Conservation (phyloP, 1,140 invertebrate genomes). For the Eulimnadia texana region DNA sequence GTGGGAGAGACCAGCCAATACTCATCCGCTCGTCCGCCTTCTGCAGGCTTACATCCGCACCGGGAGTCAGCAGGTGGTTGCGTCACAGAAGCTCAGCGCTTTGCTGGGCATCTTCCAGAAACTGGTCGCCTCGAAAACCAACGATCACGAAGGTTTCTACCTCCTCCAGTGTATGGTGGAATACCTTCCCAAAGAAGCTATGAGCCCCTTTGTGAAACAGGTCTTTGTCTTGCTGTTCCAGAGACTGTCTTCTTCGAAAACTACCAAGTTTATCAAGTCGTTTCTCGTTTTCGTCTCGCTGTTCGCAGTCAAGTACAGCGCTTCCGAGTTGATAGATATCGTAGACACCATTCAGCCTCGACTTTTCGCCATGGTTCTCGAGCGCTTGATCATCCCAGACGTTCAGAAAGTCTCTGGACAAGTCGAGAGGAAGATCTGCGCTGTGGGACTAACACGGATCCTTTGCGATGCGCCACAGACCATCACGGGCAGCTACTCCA, state of each 20-base stretch:
- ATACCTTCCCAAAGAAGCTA: conserved; percentile 45
- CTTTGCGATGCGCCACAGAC: conserved; percentile 53
- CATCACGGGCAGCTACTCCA: conserved; percentile 27
- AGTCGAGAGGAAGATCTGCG: conserved; percentile 73
- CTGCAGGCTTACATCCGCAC: conserved; percentile 70
- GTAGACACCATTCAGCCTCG: conserved; percentile 75
- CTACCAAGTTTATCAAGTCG: conserved; percentile 79
- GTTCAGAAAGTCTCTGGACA: conserved; percentile 68
- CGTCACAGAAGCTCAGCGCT: conserved; percentile 51
- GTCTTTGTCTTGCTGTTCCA: conserved; percentile 84
- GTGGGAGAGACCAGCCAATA: conserved; percentile 85
- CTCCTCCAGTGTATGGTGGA: conserved; percentile 70
- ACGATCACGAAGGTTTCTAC: conserved; percentile 92
- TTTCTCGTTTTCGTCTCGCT: conserved; percentile 80
- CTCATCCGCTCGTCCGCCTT: conserved; percentile 75
- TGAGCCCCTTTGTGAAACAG: conserved; percentile 67
- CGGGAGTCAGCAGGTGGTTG: conserved; percentile 54
- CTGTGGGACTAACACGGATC: conserved; percentile 72
- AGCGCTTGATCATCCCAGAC: conserved; percentile 71
- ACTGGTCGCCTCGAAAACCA: conserved; percentile 82
- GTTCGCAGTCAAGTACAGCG: conserved; percentile 63
- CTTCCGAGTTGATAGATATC: conserved; percentile 50
- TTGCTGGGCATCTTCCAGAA: conserved; percentile 92
- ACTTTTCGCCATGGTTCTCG: conserved; percentile 91
- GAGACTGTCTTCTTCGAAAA: conserved; percentile 78